Conservation (phyloP, 2,888 invertebrate genomes). For the Trilocha varians region DNA sequence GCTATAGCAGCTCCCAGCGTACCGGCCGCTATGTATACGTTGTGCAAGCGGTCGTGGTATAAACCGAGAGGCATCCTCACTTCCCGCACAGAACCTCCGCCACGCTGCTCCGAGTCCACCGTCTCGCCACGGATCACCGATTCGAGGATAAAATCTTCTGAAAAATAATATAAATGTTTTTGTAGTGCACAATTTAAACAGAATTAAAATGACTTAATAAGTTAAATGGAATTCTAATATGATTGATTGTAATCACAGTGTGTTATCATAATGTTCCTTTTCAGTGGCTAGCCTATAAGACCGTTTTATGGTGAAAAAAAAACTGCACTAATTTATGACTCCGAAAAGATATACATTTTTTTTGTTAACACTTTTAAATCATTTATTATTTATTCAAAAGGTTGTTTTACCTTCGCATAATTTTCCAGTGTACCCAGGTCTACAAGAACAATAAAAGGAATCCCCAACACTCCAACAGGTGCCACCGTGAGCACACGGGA, state of each 20-base stretch:
- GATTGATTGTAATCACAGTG: no score
- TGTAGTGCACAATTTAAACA: no score
- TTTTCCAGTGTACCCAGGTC: slow-evolving; percentile 84
- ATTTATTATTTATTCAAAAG: slow-evolving; percentile 2
- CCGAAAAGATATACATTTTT: no score
- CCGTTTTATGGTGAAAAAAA: no score
- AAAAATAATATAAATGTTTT: slow-evolving; percentile 17
- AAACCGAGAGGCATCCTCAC: slow-evolving; percentile 73
- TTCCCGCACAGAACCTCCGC: slow-evolving; percentile 53
- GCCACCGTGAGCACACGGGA: slow-evolving; percentile 83
- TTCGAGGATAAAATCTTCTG: slow-evolving; percentile 82
- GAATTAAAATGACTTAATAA: no score
- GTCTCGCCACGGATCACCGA: slow-evolving; percentile 68
- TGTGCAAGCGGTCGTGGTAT: slow-evolving; percentile 78
- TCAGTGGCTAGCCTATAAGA: no score
- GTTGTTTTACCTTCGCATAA: slow-evolving; percentile 81
- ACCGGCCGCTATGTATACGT: slow-evolving; percentile 85
- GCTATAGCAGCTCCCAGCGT: slow-evolving; percentile 83
- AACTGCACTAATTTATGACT: no score
- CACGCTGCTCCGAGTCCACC: slow-evolving; percentile 32
- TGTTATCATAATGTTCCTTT: no score
- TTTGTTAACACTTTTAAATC: neutral
- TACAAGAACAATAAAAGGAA: slow-evolving; percentile 85
- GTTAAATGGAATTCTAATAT: no score
- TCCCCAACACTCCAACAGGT: slow-evolving; percentile 85